These are phyloP conservation scores for Echinarachnius parma DNA, from an alignment of 53 echinoderm and acorn worm genomes.

Conservation along the genomic window DNA sequence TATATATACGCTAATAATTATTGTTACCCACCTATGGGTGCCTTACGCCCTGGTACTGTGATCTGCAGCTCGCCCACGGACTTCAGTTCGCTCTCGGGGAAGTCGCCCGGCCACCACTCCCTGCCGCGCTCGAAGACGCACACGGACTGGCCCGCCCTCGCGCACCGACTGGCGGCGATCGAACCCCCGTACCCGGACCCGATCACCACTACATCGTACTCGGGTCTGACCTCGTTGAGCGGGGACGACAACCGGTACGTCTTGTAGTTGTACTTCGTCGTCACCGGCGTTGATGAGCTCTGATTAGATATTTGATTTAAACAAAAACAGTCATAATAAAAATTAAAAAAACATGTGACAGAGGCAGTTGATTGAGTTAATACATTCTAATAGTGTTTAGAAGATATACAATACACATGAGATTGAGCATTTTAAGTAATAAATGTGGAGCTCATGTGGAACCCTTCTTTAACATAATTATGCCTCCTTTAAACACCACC, in stretches of 20 bases:
- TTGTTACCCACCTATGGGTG: conserved; percentile 26
- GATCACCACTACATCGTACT: conserved; percentile 77
- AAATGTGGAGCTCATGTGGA: too few species aligned
- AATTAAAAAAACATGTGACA: too few species aligned
- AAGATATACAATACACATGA: too few species aligned
- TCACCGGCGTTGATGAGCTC: background rate
- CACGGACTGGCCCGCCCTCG: conserved; percentile 67
- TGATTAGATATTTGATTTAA: too few species aligned
- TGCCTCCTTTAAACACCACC: too few species aligned
- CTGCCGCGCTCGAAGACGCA: conserved; percentile 76
- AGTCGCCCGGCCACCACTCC: conserved; percentile 79
- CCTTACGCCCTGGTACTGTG: conserved; percentile 48
- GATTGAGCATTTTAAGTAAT: too few species aligned
- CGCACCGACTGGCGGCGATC: conserved; percentile 70
- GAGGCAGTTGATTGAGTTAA: too few species aligned
- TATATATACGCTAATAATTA: too few species aligned
- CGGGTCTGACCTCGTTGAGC: conserved; percentile 42
- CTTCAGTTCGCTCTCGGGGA: conserved; percentile 60
- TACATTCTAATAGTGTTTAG: too few species aligned
- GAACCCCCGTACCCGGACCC: conserved; percentile 81
- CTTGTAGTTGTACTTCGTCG: conserved; percentile 38
- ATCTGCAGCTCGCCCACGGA: conserved; percentile 60
- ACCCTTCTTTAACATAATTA: too few species aligned
- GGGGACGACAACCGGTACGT: conserved; percentile 62
- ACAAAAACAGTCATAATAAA: too few species aligned